phyloP scores from a whole-genome alignment of 2,797 vertebrate genomes.

The Cryptoprocta ferox region DNA sequence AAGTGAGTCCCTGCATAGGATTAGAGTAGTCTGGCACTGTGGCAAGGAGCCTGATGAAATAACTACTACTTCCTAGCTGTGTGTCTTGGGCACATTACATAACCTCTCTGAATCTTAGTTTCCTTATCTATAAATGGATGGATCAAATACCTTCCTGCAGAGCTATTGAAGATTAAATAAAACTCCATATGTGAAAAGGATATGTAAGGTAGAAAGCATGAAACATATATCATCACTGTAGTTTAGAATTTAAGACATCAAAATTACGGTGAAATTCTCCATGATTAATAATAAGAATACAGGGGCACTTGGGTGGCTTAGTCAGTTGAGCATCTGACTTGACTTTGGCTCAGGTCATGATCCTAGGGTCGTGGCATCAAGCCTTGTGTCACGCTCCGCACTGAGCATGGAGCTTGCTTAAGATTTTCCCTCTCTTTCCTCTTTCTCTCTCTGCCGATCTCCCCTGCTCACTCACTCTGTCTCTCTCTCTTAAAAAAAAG shows the following conservation, averaged over 20 bases:
- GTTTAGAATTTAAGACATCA: background rate
- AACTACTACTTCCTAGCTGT: background rate
- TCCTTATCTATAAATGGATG: background rate
- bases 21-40: background rate
- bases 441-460: too few relatives aligned
- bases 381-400: too few relatives aligned
- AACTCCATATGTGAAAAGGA: background rate
- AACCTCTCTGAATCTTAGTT: background rate
- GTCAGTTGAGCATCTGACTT: too few relatives aligned
- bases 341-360: too few relatives aligned
- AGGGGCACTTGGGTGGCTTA: too few relatives aligned
- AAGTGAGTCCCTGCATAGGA: background rate
- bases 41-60: background rate
- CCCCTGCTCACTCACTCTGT: too few relatives aligned
- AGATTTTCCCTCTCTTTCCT: too few relatives aligned
- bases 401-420: too few relatives aligned
- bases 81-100: background rate
- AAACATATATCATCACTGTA: background rate
- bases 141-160: background rate
- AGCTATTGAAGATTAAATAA: background rate
- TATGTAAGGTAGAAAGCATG: background rate
- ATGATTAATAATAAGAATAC: background rate
- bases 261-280: background rate
- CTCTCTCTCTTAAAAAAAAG: too few relatives aligned
- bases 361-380: too few relatives aligned